These are phyloP conservation scores for Sebastes vulpes DNA, from an alignment of 2,797 vertebrate genomes.

Conservation along the genomic window DNA sequence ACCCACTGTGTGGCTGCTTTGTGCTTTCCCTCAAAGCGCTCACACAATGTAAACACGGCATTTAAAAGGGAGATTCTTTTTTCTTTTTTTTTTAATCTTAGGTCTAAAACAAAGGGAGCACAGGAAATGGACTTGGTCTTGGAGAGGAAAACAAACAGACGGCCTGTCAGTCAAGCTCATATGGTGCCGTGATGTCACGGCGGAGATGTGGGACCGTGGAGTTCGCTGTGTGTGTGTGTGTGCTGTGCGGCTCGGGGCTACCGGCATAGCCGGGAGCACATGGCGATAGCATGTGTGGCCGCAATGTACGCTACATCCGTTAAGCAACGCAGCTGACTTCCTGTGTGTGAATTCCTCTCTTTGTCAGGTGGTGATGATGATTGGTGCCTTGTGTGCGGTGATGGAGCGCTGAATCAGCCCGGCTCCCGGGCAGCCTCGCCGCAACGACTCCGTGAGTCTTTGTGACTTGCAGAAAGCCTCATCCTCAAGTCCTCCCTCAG, in stretches of 20 bases:
- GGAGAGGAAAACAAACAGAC: slow-evolving; percentile 78
- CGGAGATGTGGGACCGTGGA: slow-evolving; percentile 12
- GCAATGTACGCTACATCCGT: slow-evolving; percentile 29
- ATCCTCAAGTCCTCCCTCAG: slow-evolving; percentile 55
- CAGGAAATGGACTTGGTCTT: slow-evolving; percentile 79
- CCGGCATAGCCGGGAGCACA: slow-evolving; percentile 43
- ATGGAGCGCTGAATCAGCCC: slow-evolving; percentile 47
- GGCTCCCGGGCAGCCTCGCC: slow-evolving; percentile 38
- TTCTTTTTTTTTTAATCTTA: slow-evolving; percentile 55
- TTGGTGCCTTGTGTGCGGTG: slow-evolving; percentile 52
- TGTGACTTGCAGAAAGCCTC: slow-evolving; percentile 59
- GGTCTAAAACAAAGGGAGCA: slow-evolving; percentile 83
- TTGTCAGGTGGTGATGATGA: slow-evolving; percentile 62
- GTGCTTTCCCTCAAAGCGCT: slow-evolving; percentile 83
- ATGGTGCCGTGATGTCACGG: slow-evolving; percentile 63
- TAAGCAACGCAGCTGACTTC: slow-evolving; percentile 48
- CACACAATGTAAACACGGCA: slow-evolving; percentile 81
- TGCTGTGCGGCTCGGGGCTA: background rate
- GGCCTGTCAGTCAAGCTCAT: slow-evolving; percentile 76
- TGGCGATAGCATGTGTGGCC: slow-evolving; percentile 44
- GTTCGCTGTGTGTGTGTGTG: background rate
- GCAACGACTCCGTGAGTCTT: slow-evolving; percentile 32
- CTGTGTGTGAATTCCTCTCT: slow-evolving; percentile 38
- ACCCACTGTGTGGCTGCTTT: slow-evolving; percentile 84
- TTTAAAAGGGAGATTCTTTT: slow-evolving; percentile 76